phyloP scores from a whole-genome alignment of 1,140 invertebrate genomes.

The Listronotus bonariensis region DNA sequence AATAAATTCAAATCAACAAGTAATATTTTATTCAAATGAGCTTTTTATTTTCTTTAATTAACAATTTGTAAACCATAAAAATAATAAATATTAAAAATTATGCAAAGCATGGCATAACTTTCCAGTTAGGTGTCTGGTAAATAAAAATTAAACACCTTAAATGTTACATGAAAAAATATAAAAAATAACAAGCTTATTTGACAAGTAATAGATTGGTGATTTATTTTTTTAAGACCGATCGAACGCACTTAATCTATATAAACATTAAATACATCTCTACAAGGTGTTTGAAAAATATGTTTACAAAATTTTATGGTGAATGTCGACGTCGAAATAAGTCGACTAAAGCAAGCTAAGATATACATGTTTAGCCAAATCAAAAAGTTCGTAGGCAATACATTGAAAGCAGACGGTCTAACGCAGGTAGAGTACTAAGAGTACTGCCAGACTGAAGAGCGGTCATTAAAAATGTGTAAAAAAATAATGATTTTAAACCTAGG shows the following conservation, averaged over 20 bases:
- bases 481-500: too few relatives aligned
- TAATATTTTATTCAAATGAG: constrained; percentile 24
- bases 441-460: too few relatives aligned
- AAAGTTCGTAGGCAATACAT: too few relatives aligned
- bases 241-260: background rate
- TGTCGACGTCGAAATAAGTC: background rate
- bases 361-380: too few relatives aligned
- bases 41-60: constrained; percentile 23
- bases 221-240: constrained; percentile 9
- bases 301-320: too few relatives aligned
- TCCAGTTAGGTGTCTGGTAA: constrained; percentile 23
- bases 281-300: too few relatives aligned
- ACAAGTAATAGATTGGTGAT: background rate
- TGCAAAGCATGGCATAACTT: constrained; percentile 19
- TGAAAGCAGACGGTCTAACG: too few relatives aligned
- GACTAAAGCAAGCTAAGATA: background rate
- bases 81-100: constrained; percentile 29
- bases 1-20: constrained; percentile 24
- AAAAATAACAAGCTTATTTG: constrained; percentile 9
- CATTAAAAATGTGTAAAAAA: too few relatives aligned
- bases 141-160: constrained; percentile 28
- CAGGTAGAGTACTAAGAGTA: too few relatives aligned
- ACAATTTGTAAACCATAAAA: constrained; percentile 24
- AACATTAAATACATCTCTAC: too few relatives aligned
- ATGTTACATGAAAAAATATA: constrained; percentile 17